These are phyloP conservation scores for Endomychus coccineus DNA, from an alignment of 2,888 invertebrate species.

Conservation along the genomic window DNA sequence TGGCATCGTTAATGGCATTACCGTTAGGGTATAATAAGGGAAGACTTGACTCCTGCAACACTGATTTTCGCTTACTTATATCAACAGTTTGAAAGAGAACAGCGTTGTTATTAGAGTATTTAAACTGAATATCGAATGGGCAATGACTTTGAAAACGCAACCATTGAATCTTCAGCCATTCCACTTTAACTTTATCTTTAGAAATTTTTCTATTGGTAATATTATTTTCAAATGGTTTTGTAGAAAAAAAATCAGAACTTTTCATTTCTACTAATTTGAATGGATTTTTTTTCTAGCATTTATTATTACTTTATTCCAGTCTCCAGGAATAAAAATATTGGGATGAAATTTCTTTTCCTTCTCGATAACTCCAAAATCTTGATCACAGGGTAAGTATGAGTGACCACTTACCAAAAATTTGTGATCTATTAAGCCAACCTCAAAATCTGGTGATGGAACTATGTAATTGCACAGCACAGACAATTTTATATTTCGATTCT, in stretches of 20 bases:
- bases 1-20: no score
- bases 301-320: constrained; percentile 12
- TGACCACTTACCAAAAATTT: constrained; percentile 20
- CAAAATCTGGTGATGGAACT: constrained; percentile 18
- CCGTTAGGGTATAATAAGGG: no score
- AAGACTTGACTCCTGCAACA: no score
- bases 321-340: constrained; percentile 10
- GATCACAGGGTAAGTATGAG: constrained; percentile 16
- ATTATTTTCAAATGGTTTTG: constrained; percentile 7
- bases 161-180: constrained; percentile 21
- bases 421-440: constrained; percentile 16
- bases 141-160: constrained; percentile 15
- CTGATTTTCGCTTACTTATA: constrained; percentile 7
- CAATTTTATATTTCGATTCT: constrained; percentile 25
- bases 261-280: constrained; percentile 17
- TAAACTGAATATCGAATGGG: constrained; percentile 2
- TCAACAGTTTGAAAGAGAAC: constrained; percentile 4
- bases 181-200: constrained; percentile 12
- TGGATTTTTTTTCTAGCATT: constrained; percentile 9
- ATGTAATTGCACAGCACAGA: constrained; percentile 22
- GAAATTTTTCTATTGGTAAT: constrained; percentile 19
- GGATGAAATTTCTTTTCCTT: constrained; percentile 5
- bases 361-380: constrained; percentile 10
- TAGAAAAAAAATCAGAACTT: constrained; percentile 14
- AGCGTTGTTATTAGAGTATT: constrained; percentile 5